Evolutionary conservation across 2,113 vertebrate species (phyloP).

Genomic region (Stigmatopora nigra): DNA sequence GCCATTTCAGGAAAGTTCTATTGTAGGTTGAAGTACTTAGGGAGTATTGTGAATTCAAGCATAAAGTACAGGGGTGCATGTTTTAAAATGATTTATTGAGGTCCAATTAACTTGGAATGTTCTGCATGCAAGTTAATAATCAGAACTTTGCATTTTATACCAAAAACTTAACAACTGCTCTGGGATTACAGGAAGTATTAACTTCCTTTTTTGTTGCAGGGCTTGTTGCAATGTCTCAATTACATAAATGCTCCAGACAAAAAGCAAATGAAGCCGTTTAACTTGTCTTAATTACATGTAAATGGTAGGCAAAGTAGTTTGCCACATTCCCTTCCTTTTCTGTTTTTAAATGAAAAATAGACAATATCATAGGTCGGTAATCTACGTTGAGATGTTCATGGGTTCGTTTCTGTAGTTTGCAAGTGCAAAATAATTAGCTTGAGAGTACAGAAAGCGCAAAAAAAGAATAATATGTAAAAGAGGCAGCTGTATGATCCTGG

Average conservation of each 20-base stretch:
- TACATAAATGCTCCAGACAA: no score
- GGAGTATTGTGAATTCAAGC: not conserved
- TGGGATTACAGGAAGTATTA: not conserved
- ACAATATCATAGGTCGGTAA: no score
- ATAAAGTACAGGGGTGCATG: not conserved
- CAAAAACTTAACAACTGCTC: not conserved
- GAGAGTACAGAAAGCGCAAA: not conserved
- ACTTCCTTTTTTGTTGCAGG: not conserved
- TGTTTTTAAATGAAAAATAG: not conserved
- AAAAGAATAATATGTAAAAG: not conserved
- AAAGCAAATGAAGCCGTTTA: not conserved
- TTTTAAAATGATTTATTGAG: constrained; percentile 24
- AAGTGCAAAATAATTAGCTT: not conserved
- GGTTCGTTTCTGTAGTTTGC: not conserved
- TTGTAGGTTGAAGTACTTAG: not conserved
- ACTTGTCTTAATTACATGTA: not conserved
- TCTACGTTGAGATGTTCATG: not conserved
- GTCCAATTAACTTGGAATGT: constrained; percentile 22
- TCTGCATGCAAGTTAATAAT: constrained; percentile 2
- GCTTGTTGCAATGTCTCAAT: not conserved
- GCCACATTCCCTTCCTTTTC: not conserved
- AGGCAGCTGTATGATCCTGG: not conserved
- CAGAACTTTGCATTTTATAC: constrained; percentile 11
- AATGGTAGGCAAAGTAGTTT: not conserved
- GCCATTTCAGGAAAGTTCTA: not conserved